Evolutionary conservation across 2,113 vertebrate genomes (phyloP), one percentile per base, ranked within the genome.

Genomic region (Toxostoma redivivum): DNA sequence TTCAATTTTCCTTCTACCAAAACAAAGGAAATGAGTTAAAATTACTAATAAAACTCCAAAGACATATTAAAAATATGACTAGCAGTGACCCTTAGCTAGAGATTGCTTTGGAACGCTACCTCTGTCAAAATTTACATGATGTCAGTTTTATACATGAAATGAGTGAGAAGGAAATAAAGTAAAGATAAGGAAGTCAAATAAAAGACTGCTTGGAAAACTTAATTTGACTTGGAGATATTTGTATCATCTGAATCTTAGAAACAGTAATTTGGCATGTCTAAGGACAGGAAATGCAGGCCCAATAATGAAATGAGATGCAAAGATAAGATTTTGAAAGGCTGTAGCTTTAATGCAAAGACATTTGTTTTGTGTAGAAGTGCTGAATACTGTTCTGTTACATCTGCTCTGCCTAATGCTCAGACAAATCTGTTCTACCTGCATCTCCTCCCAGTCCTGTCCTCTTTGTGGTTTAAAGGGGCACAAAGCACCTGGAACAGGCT

Each of bases 181-280:
- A 95, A 81, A 95, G 74, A 89, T 92, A 89, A 95, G 89, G 85
- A 97, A 91, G 92, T 73, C 66, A 85, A 96, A 88, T 94, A 95
- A 92, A 82, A 58, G 70, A 58, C 87, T 83, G 33, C n/a, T 90
- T 40, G 31, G 79, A 64, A 86, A 92, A 96, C 77, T 90, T 93
- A 81, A 93, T 95, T 97, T 92, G 58, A 81, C 66, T 91, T 57
- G 30, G 31, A 76, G 90, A 92, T 91, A 95, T 79, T 92, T 94
- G 31, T 94, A 51, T 95, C 86, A 64, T 61, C 57, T 33, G 11
- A 17, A 93, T 87, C 33, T 79, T 81, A 53, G 48, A 64, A 93
- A 62, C 24, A 42, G 33, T 86, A 86, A 88, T 91, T 86, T 94
- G 65, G 31, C 12, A 66, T 69, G 85, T 76, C 69, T 51, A 71